phyloP scores from a whole-genome alignment of 2,888 invertebrate genomes.

The Cataglyphis livida region DNA sequence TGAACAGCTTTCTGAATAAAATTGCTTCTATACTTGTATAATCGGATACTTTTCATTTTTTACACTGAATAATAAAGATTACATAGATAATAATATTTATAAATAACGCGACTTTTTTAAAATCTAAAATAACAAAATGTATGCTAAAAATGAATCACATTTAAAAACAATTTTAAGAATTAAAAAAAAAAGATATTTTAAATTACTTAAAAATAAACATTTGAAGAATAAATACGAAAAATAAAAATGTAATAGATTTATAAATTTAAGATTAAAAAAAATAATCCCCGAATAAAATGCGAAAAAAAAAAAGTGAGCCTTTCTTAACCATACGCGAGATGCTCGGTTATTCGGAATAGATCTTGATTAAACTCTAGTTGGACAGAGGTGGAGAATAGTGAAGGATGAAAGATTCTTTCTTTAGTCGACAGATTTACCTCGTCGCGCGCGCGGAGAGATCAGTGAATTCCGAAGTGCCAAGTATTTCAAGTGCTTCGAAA shows the following conservation, averaged over 20 bases:
- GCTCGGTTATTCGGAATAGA: conserved; percentile 56
- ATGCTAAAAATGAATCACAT: not conserved
- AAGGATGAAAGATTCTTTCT: conserved; percentile 67
- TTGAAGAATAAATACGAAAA: not conserved
- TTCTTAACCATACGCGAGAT: conserved; percentile 27
- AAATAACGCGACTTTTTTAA: not conserved
- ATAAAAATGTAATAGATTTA: not conserved
- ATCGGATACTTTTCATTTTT: conserved; percentile 8
- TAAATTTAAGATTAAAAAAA: not conserved
- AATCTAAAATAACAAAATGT: conserved; percentile 17
- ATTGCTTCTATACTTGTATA: conserved; percentile 10
- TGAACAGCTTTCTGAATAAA: conserved; percentile 6
- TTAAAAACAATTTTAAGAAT: not conserved
- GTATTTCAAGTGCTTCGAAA: conserved; percentile 69
- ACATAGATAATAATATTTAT: not conserved
- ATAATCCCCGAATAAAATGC: not conserved
- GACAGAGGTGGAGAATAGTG: conserved; percentile 44
- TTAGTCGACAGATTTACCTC: conserved; percentile 72
- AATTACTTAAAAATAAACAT: not conserved
- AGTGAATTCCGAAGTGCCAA: conserved; percentile 68
- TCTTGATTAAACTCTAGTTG: conserved; percentile 70
- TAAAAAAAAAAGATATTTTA: not conserved
- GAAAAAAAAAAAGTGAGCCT: conserved; percentile 8
- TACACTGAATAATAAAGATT: conserved; percentile 12
- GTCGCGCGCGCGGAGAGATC: conserved; percentile 63